A percentile compares a stretch with the other conserved stretches of the same genome.
These are phyloP conservation scores for Sebastes schlegelii DNA, from an alignment of 2,113 vertebrate genomes.

Conservation along the genomic window DNA sequence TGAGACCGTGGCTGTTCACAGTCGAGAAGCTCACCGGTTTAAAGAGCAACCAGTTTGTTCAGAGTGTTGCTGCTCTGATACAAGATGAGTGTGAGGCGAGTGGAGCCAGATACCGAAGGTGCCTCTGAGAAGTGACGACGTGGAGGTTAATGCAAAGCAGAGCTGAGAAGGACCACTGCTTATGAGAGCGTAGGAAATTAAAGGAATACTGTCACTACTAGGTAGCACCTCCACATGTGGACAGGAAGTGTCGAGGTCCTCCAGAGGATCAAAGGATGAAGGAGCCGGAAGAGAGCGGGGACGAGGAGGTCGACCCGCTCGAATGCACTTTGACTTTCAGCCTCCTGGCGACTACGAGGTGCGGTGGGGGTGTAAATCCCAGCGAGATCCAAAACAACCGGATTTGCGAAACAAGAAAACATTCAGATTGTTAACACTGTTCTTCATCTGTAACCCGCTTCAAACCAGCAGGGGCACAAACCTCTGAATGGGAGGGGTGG, in stretches of 20 bases:
- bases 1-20: slow-evolving; percentile 7
- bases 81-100: slow-evolving; percentile 67
- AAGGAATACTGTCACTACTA: slow-evolving; percentile 13
- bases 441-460: slow-evolving; percentile 10
- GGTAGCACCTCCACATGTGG: slow-evolving; percentile 30
- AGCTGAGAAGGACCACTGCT: not conserved
- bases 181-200: slow-evolving; percentile 37
- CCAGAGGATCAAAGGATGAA: slow-evolving; percentile 46
- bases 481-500: not conserved
- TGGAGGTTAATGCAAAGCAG: slow-evolving; percentile 29
- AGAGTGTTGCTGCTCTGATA: slow-evolving; percentile 44
- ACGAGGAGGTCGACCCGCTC: not conserved
- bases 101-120: slow-evolving; percentile 42
- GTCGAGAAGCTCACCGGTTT: not conserved
- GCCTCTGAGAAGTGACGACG: slow-evolving; percentile 31
- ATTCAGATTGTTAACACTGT: not conserved
- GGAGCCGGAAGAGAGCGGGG: slow-evolving; percentile 12
- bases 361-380: slow-evolving; percentile 18
- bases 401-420: slow-evolving; percentile 38
- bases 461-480: not conserved
- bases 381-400: slow-evolving; percentile 19
- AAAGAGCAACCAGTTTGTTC: slow-evolving; percentile 1
- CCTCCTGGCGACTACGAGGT: not conserved
- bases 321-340: slow-evolving; percentile 53
- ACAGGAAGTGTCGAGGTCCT: slow-evolving; percentile 27